These are phyloP conservation scores for Pica pica DNA, from an alignment of 2,113 vertebrate species.

Conservation along the genomic window DNA sequence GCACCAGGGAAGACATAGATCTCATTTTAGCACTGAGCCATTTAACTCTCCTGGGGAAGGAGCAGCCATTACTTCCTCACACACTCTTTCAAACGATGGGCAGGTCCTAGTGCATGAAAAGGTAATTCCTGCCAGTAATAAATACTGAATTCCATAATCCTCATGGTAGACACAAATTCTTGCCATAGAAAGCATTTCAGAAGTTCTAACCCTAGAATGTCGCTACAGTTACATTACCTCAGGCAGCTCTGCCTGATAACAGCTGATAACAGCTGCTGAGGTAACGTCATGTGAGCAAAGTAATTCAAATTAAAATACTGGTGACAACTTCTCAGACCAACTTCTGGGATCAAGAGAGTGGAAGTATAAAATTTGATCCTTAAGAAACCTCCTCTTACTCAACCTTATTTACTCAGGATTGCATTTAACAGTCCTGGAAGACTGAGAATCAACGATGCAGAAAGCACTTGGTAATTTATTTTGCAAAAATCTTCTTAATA, in stretches of 20 bases:
- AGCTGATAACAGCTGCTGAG: neutral
- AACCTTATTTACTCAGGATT: neutral
- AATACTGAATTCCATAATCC: neutral
- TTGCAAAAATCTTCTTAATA: slow-evolving; percentile 22
- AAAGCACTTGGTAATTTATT: slow-evolving; percentile 72
- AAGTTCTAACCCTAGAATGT: neutral
- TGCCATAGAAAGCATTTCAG: neutral
- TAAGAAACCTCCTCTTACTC: neutral
- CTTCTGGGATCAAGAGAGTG: neutral
- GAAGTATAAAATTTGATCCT: neutral
- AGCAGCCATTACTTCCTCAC: neutral
- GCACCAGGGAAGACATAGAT: neutral
- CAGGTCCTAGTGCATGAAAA: neutral
- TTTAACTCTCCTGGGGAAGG: neutral
- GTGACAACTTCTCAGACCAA: neutral
- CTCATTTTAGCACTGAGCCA: neutral
- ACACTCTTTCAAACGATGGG: neutral
- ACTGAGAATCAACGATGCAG: slow-evolving; percentile 77
- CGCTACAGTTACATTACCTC: neutral
- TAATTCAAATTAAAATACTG: neutral
- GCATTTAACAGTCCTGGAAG: slow-evolving; percentile 70
- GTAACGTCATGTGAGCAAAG: neutral
- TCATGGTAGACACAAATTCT: neutral
- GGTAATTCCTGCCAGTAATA: neutral
- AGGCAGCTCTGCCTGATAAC: neutral